Evolutionary conservation across 2,797 vertebrate genomes (phyloP).

Genomic region (Semaprochilodus insignis): DNA sequence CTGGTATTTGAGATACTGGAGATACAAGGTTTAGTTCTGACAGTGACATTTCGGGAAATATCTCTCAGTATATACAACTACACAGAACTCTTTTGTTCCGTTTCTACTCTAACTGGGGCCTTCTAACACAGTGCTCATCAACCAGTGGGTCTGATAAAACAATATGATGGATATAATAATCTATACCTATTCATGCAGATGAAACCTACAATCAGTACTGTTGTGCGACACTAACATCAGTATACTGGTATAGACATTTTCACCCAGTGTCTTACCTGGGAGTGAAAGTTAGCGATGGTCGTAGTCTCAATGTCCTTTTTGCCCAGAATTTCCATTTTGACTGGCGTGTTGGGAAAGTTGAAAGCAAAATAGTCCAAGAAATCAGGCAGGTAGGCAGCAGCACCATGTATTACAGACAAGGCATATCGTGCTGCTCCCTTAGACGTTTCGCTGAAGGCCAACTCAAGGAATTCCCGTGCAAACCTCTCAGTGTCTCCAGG

Average conservation of each 20-base stretch:
- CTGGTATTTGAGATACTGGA: too few species aligned
- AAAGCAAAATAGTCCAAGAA: slow-evolving; percentile 99
- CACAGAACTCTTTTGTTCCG: too few species aligned
- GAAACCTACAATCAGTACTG: too few species aligned
- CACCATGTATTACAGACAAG: slow-evolving; percentile 92
- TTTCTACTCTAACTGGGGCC: too few species aligned
- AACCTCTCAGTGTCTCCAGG: slow-evolving; percentile 92
- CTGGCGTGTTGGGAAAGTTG: slow-evolving; percentile 96
- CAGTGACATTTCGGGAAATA: too few species aligned
- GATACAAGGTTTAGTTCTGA: too few species aligned
- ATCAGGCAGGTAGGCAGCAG: slow-evolving; percentile 94
- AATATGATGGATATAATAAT: too few species aligned
- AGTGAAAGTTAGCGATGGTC: slow-evolving; percentile 96
- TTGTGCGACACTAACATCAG: too few species aligned
- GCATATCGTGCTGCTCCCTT: slow-evolving; percentile 90
- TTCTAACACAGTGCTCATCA: too few species aligned
- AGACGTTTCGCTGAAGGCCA: slow-evolving; percentile 91
- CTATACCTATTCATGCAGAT: too few species aligned
- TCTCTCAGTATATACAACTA: too few species aligned
- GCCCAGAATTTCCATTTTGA: slow-evolving; percentile 98
- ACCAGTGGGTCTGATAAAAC: too few species aligned
- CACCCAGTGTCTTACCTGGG: slow-evolving; percentile 84
- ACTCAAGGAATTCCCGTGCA: slow-evolving; percentile 90
- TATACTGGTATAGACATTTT: background rate
- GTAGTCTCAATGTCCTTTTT: slow-evolving; percentile 99